These are phyloP conservation scores for Lycophotia porphyrea DNA, from an alignment of 2,888 invertebrate species.

Conservation along the genomic window DNA sequence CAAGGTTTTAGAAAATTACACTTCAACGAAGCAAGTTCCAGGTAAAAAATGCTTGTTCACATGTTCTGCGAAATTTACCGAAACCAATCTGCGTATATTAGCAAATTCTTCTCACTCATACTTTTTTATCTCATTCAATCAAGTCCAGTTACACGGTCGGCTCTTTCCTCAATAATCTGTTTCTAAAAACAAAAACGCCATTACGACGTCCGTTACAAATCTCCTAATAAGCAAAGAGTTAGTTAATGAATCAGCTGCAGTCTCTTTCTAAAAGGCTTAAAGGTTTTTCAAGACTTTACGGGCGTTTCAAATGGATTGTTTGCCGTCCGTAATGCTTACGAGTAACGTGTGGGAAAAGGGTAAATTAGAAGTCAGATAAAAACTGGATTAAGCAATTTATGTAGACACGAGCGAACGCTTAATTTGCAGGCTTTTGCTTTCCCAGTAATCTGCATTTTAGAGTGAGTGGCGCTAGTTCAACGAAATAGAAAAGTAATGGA, in stretches of 20 bases:
- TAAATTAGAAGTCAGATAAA: constrained; percentile 55
- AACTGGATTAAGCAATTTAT: constrained; percentile 53
- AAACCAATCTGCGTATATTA: constrained; percentile 40
- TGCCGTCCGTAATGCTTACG: constrained; percentile 39
- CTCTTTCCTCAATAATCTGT: constrained; percentile 36
- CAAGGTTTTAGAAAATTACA: not conserved
- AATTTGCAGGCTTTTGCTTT: constrained; percentile 27
- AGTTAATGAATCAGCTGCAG: constrained; percentile 55
- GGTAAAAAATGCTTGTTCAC: not conserved
- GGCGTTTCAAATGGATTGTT: constrained; percentile 58
- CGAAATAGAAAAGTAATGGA: constrained; percentile 7
- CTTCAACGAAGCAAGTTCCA: not conserved
- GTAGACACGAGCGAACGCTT: constrained; percentile 28
- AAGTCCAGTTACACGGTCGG: constrained; percentile 36
- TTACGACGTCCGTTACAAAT: constrained; percentile 62
- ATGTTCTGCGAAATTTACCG: constrained; percentile 7
- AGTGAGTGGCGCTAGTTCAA: not conserved
- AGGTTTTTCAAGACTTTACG: constrained; percentile 43
- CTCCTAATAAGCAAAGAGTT: constrained; percentile 61
- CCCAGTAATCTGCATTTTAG: constrained; percentile 23
- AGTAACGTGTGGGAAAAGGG: constrained; percentile 58
- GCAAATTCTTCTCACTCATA: constrained; percentile 25
- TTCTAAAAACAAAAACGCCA: constrained; percentile 52
- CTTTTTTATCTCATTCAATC: constrained; percentile 30
- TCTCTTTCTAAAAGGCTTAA: constrained; percentile 47